phyloP scores from a whole-genome alignment of 2,113 vertebrate genomes.

The Callorhinus ursinus region DNA sequence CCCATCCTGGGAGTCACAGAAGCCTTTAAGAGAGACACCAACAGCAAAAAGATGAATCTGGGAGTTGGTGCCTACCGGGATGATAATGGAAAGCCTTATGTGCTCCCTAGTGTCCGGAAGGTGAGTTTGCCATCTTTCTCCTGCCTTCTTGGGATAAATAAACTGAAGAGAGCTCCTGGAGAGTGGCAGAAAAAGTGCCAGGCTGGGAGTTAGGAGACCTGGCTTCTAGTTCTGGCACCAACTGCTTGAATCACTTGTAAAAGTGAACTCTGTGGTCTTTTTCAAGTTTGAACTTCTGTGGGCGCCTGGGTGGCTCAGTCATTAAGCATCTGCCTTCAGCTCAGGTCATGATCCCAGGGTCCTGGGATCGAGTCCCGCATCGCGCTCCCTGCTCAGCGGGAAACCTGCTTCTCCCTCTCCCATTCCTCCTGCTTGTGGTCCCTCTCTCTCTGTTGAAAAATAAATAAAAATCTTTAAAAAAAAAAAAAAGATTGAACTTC shows the following conservation, averaged over 20 bases:
- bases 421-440: too few species aligned
- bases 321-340: too few species aligned
- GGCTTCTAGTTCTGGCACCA: background rate
- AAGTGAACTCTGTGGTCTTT: background rate
- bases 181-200: background rate
- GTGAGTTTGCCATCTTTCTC: slow-evolving; percentile 81
- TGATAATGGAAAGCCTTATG: slow-evolving; percentile 94
- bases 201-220: background rate
- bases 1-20: slow-evolving; percentile 96
- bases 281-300: background rate
- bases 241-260: background rate
- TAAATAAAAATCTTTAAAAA: too few species aligned
- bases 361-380: too few species aligned
- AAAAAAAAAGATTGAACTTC: background rate
- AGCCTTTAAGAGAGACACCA: slow-evolving; percentile 95
- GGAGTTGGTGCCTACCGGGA: slow-evolving; percentile 97
- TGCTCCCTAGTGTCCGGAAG: slow-evolving; percentile 94
- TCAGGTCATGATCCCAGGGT: too few species aligned
- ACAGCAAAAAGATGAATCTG: slow-evolving; percentile 97
- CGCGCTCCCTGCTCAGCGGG: too few species aligned
- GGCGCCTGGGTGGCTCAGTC: too few species aligned
- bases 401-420: too few species aligned
- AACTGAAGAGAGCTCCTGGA: background rate
- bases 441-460: too few species aligned
- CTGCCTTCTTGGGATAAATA: background rate